phyloP scores from a whole-genome alignment of 1,140 invertebrate species.

The Plutomurus gul region DNA sequence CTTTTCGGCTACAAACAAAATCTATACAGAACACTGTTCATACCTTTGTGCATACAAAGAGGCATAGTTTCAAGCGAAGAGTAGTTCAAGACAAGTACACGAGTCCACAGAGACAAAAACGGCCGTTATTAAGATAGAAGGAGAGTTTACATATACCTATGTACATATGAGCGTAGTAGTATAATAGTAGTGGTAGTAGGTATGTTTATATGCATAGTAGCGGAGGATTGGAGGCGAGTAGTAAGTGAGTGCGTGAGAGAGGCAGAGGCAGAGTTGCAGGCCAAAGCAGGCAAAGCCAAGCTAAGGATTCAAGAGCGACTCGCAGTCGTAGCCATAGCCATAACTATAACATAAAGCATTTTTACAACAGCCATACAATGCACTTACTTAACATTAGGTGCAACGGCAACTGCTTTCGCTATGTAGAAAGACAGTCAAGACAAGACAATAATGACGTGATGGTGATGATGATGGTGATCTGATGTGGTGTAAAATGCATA shows the following conservation, averaged over 20 bases:
- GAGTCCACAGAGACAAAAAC: conserved; percentile 11
- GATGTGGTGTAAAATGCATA: conserved; percentile 29
- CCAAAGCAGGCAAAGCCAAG: neutral
- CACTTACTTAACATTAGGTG: conserved; percentile 29
- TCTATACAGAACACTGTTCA: too few species aligned
- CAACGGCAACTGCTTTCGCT: conserved; percentile 27
- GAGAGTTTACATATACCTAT: neutral
- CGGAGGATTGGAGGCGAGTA: neutral
- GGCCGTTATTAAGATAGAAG: neutral
- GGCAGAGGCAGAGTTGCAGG: neutral
- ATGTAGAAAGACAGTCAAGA: conserved; percentile 20
- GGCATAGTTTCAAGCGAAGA: neutral
- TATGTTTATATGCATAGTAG: neutral
- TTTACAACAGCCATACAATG: conserved; percentile 27
- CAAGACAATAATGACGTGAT: conserved; percentile 27
- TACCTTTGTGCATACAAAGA: conserved; percentile 2
- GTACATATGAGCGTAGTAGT: neutral
- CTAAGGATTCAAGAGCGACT: neutral
- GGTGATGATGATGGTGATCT: conserved; percentile 28
- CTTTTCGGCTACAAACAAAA: too few species aligned
- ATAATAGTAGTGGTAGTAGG: neutral
- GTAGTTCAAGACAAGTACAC: neutral
- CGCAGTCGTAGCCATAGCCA: conserved; percentile 20
- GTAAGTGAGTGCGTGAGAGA: neutral
- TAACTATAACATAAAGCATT: conserved; percentile 30